Percentiles rank a stretch among this genome's conserved stretches.
Evolutionary conservation across 2,888 invertebrate species (phyloP).

Genomic region (Drosophila ustulata): DNA sequence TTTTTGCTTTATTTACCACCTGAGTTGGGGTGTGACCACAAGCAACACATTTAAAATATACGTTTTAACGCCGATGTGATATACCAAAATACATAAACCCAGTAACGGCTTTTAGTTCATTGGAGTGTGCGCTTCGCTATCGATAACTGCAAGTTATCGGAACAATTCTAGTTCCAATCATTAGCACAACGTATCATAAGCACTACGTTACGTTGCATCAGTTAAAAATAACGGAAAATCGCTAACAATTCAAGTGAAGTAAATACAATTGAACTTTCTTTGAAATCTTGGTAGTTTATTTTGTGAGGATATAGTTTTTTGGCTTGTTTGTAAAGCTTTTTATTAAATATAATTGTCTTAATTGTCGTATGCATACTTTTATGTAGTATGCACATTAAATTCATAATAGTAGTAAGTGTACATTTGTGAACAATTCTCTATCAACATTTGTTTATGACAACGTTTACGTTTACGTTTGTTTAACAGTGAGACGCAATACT

Average conservation of each 20-base stretch:
- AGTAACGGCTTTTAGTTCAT: too few species aligned
- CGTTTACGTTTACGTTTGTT: slow-evolving; percentile 21
- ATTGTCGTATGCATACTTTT: slow-evolving; percentile 51
- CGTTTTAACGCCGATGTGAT: neutral
- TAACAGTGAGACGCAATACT: slow-evolving; percentile 46
- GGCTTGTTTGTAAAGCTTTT: slow-evolving; percentile 42
- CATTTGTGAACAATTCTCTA: slow-evolving; percentile 50
- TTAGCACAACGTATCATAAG: neutral
- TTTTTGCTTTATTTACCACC: too few species aligned
- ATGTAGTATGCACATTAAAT: slow-evolving; percentile 55
- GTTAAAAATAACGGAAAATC: neutral
- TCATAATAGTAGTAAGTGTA: slow-evolving; percentile 54
- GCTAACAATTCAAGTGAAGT: neutral
- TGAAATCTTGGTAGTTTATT: neutral
- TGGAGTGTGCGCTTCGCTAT: neutral
- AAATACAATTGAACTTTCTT: neutral
- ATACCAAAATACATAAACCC: neutral
- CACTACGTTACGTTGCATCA: slow-evolving; percentile 7
- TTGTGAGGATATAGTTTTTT: slow-evolving; percentile 4
- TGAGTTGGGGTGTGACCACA: too few species aligned
- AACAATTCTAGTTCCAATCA: neutral
- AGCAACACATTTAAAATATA: too few species aligned
- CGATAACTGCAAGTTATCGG: slow-evolving; percentile 16
- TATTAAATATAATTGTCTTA: slow-evolving; percentile 61
- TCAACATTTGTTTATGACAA: slow-evolving; percentile 39